Percentiles rank a stretch among this genome's conserved stretches.
These are phyloP conservation scores for Urocolius indicus DNA, from an alignment of 2,113 vertebrate species.

Conservation along the genomic window DNA sequence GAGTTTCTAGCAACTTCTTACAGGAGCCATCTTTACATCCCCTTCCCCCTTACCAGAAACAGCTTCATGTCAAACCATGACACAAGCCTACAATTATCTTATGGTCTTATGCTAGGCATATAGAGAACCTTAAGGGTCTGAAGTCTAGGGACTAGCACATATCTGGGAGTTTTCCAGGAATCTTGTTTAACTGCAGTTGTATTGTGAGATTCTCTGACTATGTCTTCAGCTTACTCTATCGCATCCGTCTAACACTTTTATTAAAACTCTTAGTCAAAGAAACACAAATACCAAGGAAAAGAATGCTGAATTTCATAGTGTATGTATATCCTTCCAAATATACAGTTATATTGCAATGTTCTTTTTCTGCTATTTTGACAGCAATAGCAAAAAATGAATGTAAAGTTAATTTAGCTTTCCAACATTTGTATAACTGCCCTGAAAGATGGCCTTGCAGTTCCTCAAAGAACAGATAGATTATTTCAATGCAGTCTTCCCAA, in stretches of 20 bases:
- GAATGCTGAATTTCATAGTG: background rate
- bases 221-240: background rate
- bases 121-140: background rate
- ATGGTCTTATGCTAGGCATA: background rate
- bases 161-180: background rate
- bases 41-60: no score
- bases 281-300: background rate
- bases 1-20: no score
- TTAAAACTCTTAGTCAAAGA: background rate
- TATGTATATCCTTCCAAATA: background rate
- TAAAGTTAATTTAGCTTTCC: background rate
- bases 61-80: no score
- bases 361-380: background rate
- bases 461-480: background rate
- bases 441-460: background rate
- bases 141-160: background rate
- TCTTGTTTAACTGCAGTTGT: background rate
- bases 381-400: background rate
- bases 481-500: background rate
- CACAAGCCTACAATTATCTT: background rate
- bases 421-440: background rate
- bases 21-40: no score
- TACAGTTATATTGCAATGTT: background rate
- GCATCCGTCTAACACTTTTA: background rate
- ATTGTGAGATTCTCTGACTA: background rate